Conservation (phyloP, 92 coral and sea anemone genomes). For the Paragorgia papillata region DNA sequence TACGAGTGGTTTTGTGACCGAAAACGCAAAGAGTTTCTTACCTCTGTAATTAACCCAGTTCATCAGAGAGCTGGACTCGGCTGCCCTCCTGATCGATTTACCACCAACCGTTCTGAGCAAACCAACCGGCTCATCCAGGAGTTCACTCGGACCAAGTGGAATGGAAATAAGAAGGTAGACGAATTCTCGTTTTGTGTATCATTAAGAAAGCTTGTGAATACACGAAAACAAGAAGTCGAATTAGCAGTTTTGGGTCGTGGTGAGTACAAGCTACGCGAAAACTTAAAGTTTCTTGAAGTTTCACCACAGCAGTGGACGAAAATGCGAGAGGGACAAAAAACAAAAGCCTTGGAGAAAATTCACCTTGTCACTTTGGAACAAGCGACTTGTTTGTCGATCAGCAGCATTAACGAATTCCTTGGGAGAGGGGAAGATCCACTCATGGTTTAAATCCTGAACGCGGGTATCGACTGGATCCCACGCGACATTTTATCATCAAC, state of each 20-base stretch:
- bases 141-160: neutral
- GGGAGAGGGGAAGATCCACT: conserved; percentile 28
- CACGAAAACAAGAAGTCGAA: conserved; percentile 51
- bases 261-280: conserved; percentile 31
- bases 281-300: conserved; percentile 44
- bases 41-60: conserved; percentile 30
- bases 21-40: conserved; percentile 38
- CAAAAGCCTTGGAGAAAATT: conserved; percentile 7
- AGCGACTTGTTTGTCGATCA: conserved; percentile 1
- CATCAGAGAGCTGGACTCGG: conserved; percentile 51
- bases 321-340: conserved; percentile 11
- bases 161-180: conserved; percentile 25
- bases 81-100: conserved; percentile 34
- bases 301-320: neutral
- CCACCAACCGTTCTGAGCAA: conserved; percentile 43
- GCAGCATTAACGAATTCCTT: neutral
- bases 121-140: conserved; percentile 35
- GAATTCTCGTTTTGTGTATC: conserved; percentile 39
- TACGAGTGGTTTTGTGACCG: conserved; percentile 30
- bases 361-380: conserved; percentile 4
- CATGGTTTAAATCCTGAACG: conserved; percentile 11
- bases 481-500: conserved; percentile 40
- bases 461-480: conserved; percentile 53
- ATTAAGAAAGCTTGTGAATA: conserved; percentile 39
- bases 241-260: conserved; percentile 50